phyloP scores from a whole-genome alignment of 2,888 invertebrate genomes.

The Vesta saturnalis region DNA sequence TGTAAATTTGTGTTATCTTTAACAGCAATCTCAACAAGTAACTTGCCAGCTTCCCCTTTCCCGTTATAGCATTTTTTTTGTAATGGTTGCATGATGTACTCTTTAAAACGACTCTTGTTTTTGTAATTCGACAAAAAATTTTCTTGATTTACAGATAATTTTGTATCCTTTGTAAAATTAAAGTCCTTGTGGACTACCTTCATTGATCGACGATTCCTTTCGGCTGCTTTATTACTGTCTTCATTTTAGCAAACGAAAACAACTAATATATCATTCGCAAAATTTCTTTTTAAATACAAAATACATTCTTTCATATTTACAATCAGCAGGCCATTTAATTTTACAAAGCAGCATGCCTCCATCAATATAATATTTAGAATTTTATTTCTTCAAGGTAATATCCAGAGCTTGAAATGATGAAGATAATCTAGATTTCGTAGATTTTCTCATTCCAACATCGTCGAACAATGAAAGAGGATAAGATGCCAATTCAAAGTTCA shows the following conservation, averaged over 20 bases:
- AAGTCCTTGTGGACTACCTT: neutral
- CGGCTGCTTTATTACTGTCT: neutral
- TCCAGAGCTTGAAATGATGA: neutral
- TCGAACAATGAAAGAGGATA: conserved; percentile 7
- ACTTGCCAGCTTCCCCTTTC: no score
- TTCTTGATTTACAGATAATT: neutral
- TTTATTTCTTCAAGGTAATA: neutral
- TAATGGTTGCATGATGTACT: no score
- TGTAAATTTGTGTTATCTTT: no score
- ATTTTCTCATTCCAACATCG: conserved; percentile 14
- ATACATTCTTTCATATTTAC: neutral
- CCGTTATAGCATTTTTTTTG: no score
- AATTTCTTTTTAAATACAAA: neutral
- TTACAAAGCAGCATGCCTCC: conserved; percentile 1
- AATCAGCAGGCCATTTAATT: neutral
- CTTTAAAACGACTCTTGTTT: no score
- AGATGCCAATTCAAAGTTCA: neutral
- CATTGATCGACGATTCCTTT: neutral
- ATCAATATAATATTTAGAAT: neutral
- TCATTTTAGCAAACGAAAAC: neutral
- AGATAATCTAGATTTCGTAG: conserved; percentile 10
- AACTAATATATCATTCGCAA: neutral
- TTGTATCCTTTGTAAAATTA: neutral
- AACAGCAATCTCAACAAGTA: no score
- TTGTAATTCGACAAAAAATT: no score